A percentile compares a stretch with the other conserved stretches of the same genome.
Conservation (phyloP, 1,140 invertebrate species). For the Frieseomelitta varia region DNA sequence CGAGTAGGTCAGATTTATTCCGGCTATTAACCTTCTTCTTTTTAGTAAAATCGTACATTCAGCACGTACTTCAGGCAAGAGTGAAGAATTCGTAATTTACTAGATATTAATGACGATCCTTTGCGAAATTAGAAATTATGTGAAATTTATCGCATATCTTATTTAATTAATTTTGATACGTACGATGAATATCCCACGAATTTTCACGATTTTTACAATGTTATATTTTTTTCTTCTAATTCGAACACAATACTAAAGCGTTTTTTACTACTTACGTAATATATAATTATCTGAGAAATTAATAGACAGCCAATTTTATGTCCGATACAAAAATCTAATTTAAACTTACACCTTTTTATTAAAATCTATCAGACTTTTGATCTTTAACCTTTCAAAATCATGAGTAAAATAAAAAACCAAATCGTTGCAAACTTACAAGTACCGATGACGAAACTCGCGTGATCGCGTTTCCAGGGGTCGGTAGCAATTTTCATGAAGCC, state of each 20-base stretch:
- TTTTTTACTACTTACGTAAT: neutral
- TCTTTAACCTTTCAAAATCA: neutral
- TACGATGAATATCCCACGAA: no score
- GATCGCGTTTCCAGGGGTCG: conserved; percentile 56
- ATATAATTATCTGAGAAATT: neutral
- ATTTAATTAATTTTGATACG: neutral
- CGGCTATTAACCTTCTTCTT: neutral
- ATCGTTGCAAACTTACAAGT: conserved; percentile 69
- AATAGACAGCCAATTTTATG: neutral
- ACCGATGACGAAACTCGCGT: conserved; percentile 57
- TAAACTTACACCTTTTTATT: neutral
- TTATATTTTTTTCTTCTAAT: no score
- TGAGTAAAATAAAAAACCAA: neutral
- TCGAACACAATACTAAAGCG: no score
- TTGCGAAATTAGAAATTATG: neutral
- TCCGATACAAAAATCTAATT: neutral
- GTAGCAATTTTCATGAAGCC: conserved; percentile 75
- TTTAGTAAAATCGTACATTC: neutral
- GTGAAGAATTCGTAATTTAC: neutral
- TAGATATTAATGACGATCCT: neutral
- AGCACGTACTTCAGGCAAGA: neutral
- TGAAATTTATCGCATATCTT: no score
- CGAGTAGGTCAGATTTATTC: neutral
- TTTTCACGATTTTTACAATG: no score
- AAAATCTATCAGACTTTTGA: neutral